A percentile compares a stretch with the other conserved stretches of the same genome.
These are phyloP conservation scores for Drosophila teissieri DNA, from an alignment of 1,140 invertebrate genomes.

Conservation along the genomic window DNA sequence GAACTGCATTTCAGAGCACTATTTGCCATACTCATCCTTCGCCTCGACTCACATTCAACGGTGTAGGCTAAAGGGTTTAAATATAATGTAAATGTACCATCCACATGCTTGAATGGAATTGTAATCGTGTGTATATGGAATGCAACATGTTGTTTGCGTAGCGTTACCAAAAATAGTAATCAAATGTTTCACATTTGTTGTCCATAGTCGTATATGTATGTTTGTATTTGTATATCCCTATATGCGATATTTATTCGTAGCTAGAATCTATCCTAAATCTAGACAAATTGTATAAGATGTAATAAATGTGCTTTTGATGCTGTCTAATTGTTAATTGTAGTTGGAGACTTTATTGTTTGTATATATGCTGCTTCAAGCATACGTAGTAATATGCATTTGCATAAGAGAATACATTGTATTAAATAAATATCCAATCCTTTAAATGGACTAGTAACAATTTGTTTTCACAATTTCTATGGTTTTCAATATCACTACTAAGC, in stretches of 20 bases:
- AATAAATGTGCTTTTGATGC: constrained; percentile 36
- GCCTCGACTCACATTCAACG: neutral
- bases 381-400: constrained; percentile 2
- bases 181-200: constrained; percentile 12
- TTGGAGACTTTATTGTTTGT: neutral
- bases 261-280: constrained; percentile 22
- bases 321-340: constrained; percentile 29
- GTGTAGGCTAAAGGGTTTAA: constrained; percentile 11
- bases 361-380: constrained; percentile 26
- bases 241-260: constrained; percentile 22
- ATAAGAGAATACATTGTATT: neutral
- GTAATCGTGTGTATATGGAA: constrained; percentile 18
- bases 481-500: neutral
- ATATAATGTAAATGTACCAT: constrained; percentile 17
- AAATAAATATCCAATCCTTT: constrained; percentile 1
- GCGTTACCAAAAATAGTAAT: constrained; percentile 26
- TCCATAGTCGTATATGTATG: constrained; percentile 17
- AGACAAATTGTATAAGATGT: constrained; percentile 25
- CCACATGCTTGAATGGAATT: neutral
- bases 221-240: constrained; percentile 9
- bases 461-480: neutral
- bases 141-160: constrained; percentile 24
- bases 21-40: constrained; percentile 4
- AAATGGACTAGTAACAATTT: neutral
- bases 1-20: constrained; percentile 16